Base-by-base conservation (phyloP, 37 sponge, comb jelly and placozoan genomes). In the Theonella swinhoei region DNA sequence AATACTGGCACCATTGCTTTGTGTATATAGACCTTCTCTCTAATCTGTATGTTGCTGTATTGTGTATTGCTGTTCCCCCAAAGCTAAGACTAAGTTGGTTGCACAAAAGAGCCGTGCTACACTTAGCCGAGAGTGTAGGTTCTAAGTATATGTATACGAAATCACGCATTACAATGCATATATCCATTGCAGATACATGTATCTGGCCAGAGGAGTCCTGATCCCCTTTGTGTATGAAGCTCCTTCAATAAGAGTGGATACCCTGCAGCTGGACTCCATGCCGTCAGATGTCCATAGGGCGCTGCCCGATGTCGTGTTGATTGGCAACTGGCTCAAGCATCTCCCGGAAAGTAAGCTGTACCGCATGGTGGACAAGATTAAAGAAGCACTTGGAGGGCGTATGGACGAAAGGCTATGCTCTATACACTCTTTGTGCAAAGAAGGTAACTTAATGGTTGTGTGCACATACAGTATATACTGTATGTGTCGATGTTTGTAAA, bases 361-460 rank as follows among this genome's bases (percentile, higher is more conserved):
- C 5, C 3, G 25, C 9, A n/a, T 25, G 4, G 24, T 26, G 9
- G 4, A 4, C 8, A 9, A 43, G 43, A 43, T 74, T 43, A 30
- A 74, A 26, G 29, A 11, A 4, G 4, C 30, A 23, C 59, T 74
- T 41, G 59, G 30, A 43, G 59, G 25, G 59, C 41, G 8, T 26
- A 74, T 62, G 14, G 78, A 77, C 26, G 38, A 39, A 3, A 19
- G 78, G 64, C 78, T 77, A 77, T 77, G 78, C 78, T 4, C 22
- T 77, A 9, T 22, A 24, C 38, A 8, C 62, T 17, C 3, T 63
- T 7, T 77, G 64, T 77, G 38, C 78, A 14, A 4, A 77, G 32
- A 9, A 77, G 78, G 78, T 77, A 20, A 19, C 19, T n/a, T n/a
- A 19, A 11, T 20, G 11, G 60, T 19, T 20, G 17, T 11, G 11